A percentile compares a stretch with the other conserved stretches of the same genome.
These are phyloP conservation scores for human (Homo sapiens) DNA, from an alignment of 2,113 vertebrate genomes.

Conservation along the genomic window GRCh38 chr4:6779501-6780000, in stretches of 20 bases:
- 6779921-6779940: neutral
- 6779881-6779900: neutral
- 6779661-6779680: neutral
- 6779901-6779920: neutral
- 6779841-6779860: neutral
- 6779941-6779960: neutral
- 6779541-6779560: neutral
- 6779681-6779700: rapidly evolving
- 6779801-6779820: neutral
- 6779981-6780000: neutral
- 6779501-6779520: constrained; percentile 32
- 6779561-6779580: neutral
- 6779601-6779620: neutral
- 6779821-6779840: neutral
- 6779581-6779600: neutral
- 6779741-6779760: rapidly evolving
- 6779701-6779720: neutral
- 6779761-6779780: neutral
- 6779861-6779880: neutral
- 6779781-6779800: neutral
- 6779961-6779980: neutral
- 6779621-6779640: neutral
- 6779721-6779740: neutral
- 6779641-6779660: neutral
- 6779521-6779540: neutral